A percentile compares a stretch with the other conserved stretches of the same genome.
These are phyloP conservation scores for Clamator glandarius DNA, from an alignment of 2,797 vertebrate species.

Conservation along the genomic window DNA sequence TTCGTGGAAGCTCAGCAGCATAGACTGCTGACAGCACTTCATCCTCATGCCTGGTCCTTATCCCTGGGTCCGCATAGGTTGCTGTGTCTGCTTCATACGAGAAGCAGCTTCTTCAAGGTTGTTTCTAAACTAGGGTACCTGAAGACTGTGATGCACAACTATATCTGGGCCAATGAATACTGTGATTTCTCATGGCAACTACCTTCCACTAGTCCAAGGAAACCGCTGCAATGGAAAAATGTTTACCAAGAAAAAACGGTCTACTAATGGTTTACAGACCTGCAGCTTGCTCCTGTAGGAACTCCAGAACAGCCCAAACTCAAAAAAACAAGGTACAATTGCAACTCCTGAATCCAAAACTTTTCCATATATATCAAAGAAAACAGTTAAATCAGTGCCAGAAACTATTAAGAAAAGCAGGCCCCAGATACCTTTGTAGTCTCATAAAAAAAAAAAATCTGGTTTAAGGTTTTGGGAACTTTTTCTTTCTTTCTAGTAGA, in stretches of 20 bases:
- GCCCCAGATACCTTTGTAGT: not conserved
- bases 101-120: not conserved
- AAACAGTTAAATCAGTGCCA: not conserved
- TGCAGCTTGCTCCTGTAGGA: not conserved
- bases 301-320: not conserved
- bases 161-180: not conserved
- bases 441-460: not conserved
- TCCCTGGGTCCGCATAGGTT: not conserved
- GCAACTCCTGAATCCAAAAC: not conserved
- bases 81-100: not conserved
- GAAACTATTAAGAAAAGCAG: not conserved
- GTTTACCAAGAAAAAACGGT: not conserved
- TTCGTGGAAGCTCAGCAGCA: not conserved
- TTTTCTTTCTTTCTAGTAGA: not conserved
- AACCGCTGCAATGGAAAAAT: not conserved
- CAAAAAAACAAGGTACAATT: not conserved
- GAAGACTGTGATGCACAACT: not conserved
- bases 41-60: not conserved
- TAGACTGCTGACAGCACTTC: rapidly evolving
- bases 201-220: not conserved
- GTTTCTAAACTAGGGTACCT: not conserved
- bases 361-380: not conserved
- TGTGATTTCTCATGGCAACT: not conserved
- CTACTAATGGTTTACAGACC: not conserved
- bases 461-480: not conserved